Conservation (phyloP, 2,797 vertebrate species). For the Liasis olivaceus region DNA sequence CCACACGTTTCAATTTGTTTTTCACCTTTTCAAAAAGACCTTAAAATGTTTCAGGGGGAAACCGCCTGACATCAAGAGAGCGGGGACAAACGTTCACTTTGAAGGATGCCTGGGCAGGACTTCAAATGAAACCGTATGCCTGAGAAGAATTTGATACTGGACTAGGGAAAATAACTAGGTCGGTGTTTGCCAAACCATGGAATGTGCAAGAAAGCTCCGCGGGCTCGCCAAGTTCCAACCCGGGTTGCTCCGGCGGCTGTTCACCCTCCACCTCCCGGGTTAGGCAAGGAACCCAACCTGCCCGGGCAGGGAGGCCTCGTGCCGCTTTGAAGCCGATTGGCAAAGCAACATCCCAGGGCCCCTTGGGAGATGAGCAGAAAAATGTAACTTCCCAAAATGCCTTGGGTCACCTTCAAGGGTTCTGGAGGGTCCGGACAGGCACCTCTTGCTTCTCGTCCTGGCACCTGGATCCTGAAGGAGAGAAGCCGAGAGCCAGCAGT, state of each 20-base stretch:
- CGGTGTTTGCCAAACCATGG: constrained; percentile 78
- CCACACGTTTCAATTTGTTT: constrained; percentile 71
- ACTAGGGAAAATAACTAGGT: constrained; percentile 78
- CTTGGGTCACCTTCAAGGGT: neutral
- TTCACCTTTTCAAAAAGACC: constrained; percentile 32
- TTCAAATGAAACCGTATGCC: constrained; percentile 84
- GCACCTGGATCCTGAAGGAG: neutral
- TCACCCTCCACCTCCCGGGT: neutral
- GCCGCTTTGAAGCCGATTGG: too few species aligned
- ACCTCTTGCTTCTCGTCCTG: neutral
- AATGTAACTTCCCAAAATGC: neutral
- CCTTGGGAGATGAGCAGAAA: neutral
- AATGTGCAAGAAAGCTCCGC: constrained; percentile 74
- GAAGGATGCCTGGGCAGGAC: constrained; percentile 81
- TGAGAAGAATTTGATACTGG: constrained; percentile 80
- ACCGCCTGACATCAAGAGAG: constrained; percentile 82
- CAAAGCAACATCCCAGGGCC: neutral
- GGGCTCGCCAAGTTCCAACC: constrained; percentile 59
- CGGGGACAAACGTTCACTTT: constrained; percentile 75
- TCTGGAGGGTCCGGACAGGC: neutral
- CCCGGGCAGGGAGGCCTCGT: neutral
- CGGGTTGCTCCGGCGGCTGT: neutral
- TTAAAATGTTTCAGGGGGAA: constrained; percentile 75
- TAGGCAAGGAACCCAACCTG: neutral
- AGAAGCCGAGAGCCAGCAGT: neutral